A percentile compares a stretch with the other conserved stretches of the same genome.
Evolutionary conservation across 2,888 invertebrate genomes (phyloP).

Genomic region (Lamellibrachia columna): DNA sequence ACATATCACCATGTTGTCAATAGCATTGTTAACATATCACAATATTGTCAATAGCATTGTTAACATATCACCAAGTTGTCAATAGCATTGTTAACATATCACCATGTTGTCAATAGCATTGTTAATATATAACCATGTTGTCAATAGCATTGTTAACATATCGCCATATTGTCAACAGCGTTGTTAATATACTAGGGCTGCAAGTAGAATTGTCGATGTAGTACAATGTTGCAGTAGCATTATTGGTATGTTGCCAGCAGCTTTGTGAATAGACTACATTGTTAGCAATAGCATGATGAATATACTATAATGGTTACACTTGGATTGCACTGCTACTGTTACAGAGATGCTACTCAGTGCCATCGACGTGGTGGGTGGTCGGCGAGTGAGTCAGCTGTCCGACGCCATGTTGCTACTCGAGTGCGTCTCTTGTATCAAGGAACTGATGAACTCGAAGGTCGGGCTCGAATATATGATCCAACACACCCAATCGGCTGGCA

Average conservation of each 20-base stretch:
- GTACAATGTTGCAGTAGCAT: not conserved
- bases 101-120: not conserved
- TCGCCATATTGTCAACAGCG: too few relatives aligned
- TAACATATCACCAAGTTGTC: too few relatives aligned
- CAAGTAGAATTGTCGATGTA: not conserved
- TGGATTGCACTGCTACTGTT: not conserved
- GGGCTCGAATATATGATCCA: constrained; percentile 94
- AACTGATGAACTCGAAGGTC: constrained; percentile 86
- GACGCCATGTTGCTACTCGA: constrained; percentile 61
- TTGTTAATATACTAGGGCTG: too few relatives aligned
- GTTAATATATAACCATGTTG: not conserved
- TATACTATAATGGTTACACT: too few relatives aligned
- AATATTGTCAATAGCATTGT: too few relatives aligned
- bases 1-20: too few relatives aligned
- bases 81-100: too few relatives aligned
- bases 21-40: too few relatives aligned
- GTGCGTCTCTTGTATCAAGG: constrained; percentile 60
- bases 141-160: too few relatives aligned
- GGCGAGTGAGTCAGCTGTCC: constrained; percentile 54
- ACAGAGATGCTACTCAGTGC: constrained; percentile 53
- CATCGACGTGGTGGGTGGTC: constrained; percentile 55
- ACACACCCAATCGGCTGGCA: constrained; percentile 89
- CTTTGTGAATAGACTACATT: too few relatives aligned
- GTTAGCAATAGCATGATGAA: too few relatives aligned
- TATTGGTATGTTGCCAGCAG: too few relatives aligned